A percentile compares a stretch with the other conserved stretches of the same genome.
Conservation (phyloP, 2,113 vertebrate species). For the Chinchilla lanigera region DNA sequence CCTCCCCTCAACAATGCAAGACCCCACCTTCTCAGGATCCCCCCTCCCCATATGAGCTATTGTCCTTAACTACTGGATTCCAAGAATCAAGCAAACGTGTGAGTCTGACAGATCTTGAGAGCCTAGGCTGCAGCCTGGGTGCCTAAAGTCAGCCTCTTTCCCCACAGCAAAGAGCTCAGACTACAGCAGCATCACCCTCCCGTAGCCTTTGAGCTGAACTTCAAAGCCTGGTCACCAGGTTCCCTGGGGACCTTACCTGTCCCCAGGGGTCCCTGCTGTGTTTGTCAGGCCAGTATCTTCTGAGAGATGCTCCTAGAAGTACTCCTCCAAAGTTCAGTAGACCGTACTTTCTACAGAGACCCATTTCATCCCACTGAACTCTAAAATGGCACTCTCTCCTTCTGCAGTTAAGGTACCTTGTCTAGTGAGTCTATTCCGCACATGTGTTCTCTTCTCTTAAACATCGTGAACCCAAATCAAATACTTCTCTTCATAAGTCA, state of each 20-base stretch:
- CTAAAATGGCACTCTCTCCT: neutral
- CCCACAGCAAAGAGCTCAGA: neutral
- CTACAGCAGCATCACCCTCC: neutral
- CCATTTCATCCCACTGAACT: neutral
- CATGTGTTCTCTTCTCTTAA: neutral
- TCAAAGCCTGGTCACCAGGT: neutral
- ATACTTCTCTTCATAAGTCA: neutral
- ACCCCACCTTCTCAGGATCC: neutral
- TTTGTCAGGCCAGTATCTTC: too few species aligned
- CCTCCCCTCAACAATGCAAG: neutral
- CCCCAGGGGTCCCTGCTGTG: neutral
- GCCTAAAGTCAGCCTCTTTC: neutral
- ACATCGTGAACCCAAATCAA: neutral
- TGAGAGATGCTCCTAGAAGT: neutral
- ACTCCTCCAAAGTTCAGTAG: too few species aligned
- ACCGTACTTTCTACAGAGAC: neutral
- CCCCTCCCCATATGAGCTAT: neutral
- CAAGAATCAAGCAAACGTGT: neutral
- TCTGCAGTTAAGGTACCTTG: neutral
- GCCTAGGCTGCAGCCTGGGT: too few species aligned
- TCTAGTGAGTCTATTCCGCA: neutral
- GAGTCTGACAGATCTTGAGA: neutral
- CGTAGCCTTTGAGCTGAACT: neutral
- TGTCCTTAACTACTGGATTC: neutral
- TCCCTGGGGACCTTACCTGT: neutral